These are phyloP conservation scores for Drosophila lacertosa DNA, from an alignment of 1,140 invertebrate species.

Conservation along the genomic window DNA sequence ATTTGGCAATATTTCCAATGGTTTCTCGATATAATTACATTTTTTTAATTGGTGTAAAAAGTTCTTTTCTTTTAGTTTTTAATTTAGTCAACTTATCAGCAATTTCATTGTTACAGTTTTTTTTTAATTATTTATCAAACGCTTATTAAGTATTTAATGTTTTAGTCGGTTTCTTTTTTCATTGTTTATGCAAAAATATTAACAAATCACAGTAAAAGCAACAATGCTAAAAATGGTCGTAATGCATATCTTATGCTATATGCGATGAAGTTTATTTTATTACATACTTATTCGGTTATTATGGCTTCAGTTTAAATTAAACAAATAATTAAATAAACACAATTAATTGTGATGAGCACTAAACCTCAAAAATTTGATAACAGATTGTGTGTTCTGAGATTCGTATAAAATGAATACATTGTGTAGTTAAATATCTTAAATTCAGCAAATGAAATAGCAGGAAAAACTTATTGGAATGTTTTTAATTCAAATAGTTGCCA, in stretches of 20 bases:
- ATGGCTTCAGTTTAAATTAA: constrained; percentile 23
- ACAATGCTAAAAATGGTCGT: constrained; percentile 66
- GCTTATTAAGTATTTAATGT: constrained; percentile 28
- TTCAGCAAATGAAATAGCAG: constrained; percentile 41
- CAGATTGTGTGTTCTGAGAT: background rate
- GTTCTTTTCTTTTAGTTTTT: constrained; percentile 34
- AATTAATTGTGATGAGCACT: background rate
- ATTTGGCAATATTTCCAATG: constrained; percentile 61
- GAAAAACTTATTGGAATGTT: constrained; percentile 53
- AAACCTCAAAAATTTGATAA: background rate
- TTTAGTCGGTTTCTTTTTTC: constrained; percentile 38
- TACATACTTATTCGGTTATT: constrained; percentile 36
- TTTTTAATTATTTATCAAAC: constrained; percentile 22
- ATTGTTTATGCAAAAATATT: constrained; percentile 69
- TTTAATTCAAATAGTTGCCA: constrained; percentile 26
- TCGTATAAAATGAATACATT: too few species aligned
- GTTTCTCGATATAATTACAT: constrained; percentile 36
- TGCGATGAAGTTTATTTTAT: constrained; percentile 23
- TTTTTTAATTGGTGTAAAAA: constrained; percentile 34
- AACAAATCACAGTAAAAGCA: constrained; percentile 81
- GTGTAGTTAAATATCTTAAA: background rate
- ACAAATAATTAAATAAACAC: background rate
- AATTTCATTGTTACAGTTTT: constrained; percentile 32
- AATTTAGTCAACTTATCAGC: constrained; percentile 56
- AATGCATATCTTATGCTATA: constrained; percentile 28